Base-by-base conservation (phyloP, 2,797 vertebrate genomes). In the Clarias laeviceps region DNA sequence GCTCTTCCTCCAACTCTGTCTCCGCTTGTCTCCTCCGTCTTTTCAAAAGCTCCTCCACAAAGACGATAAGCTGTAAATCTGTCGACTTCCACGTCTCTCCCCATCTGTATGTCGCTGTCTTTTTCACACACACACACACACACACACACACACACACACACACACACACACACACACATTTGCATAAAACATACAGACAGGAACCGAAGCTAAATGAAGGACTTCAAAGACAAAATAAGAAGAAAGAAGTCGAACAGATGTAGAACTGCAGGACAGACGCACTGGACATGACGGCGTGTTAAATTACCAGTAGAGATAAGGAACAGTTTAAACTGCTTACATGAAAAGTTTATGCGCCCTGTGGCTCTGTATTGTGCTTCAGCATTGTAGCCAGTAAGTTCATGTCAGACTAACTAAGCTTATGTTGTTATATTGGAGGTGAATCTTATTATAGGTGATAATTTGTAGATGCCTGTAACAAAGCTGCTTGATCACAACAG, bases 11-110 rank as follows among this genome's bases (percentile, higher is more conserved):
- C 81, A 64, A 84, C 84, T 66, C 79, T 59, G 59, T 81, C 59
- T 84, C 83, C 70, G 61, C 37, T 50, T 17, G 65, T 86, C 81
- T 86, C 70, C 34, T 76, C 12, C 62, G 68, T 84, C 79, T 82
- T 83, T 86, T 86, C 56, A 85, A 89, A 91, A 87, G 87, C 82
- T 89, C 76, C 87, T 86, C 86, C 76, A 82, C 83, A 88, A 90
- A 90, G 90, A 89, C 70, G 88, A 90, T 89, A 86, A 91, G 86
- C 87, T 85, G 79, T 87, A 89, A 89, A 83, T 89, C 78, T 87
- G 79, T 90, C 88, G 80, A 88, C 82, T 69, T 85, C 78, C 87
- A 83, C 50, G 73, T 88, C 83, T 88, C 50, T 84, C 59, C 59
- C 80, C 86, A 45, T 84, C 84, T 79, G 83, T 81, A 70, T 87